Evolutionary conservation across 2,797 vertebrate species (phyloP).

Genomic region (Girardinus metallicus): DNA sequence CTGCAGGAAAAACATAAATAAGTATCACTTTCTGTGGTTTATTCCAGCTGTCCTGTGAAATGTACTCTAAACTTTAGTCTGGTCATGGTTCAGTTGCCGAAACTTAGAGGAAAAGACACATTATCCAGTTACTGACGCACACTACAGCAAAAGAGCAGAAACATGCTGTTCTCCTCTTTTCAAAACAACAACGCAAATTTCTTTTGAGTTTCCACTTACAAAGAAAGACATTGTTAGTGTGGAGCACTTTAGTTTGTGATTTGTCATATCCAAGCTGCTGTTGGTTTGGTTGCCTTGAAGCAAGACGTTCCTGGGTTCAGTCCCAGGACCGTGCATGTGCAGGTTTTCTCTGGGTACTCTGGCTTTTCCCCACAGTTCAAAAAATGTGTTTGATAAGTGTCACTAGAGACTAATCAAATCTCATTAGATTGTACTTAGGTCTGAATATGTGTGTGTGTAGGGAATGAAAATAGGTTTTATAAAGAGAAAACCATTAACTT

Average conservation of each 20-base stretch:
- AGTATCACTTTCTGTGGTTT: conserved; percentile 30
- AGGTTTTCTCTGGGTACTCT: neutral
- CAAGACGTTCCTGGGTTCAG: neutral
- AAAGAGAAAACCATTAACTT: neutral
- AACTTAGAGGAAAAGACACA: conserved; percentile 11
- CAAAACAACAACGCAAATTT: conserved; percentile 4
- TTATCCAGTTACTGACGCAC: conserved; percentile 22
- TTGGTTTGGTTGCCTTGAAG: neutral
- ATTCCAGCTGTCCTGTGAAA: conserved; percentile 18
- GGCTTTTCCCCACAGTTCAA: neutral
- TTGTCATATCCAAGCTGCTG: neutral
- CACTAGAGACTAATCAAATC: neutral
- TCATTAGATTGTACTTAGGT: neutral
- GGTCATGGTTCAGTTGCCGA: conserved; percentile 7
- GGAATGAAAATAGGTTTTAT: neutral
- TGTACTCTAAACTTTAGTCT: neutral
- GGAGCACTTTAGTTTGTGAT: neutral
- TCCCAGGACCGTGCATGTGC: neutral
- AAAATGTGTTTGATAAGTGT: neutral
- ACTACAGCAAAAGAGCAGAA: conserved; percentile 22
- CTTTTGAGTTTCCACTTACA: conserved; percentile 5
- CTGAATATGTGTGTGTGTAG: neutral
- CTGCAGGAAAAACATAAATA: conserved; percentile 18
- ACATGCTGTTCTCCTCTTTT: neutral
- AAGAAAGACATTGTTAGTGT: conserved; percentile 15